These are phyloP conservation scores for Aphrocallistes beatrix DNA, from an alignment of 37 sponge, comb jelly and placozoan genomes.

Conservation along the genomic window DNA sequence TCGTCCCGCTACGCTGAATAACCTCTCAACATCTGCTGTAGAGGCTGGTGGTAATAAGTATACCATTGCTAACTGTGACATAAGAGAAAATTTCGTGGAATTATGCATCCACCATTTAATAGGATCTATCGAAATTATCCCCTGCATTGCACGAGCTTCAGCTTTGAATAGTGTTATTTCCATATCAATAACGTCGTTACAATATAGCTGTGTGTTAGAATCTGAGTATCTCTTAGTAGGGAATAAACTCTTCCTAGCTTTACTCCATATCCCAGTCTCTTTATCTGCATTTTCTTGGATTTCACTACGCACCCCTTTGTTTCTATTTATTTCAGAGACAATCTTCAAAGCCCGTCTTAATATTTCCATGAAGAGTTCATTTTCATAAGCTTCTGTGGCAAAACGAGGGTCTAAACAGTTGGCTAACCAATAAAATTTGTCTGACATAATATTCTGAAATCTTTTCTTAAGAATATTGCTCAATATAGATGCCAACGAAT, in stretches of 20 bases:
- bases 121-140: not conserved
- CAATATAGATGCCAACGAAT: not conserved
- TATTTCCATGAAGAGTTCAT: not conserved
- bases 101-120: not conserved
- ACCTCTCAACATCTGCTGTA: not conserved
- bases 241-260: slow-evolving; percentile 2
- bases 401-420: not conserved
- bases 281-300: not conserved
- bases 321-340: not conserved
- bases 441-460: not conserved
- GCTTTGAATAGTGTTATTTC: slow-evolving; percentile 8
- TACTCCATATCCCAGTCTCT: not conserved
- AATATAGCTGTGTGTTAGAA: not conserved
- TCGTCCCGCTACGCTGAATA: slow-evolving; percentile 2
- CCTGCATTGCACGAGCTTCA: not conserved
- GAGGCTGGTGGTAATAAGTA: not conserved
- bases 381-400: not conserved
- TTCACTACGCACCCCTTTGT: not conserved
- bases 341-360: not conserved
- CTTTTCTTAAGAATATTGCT: not conserved
- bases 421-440: not conserved
- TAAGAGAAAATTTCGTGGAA: not conserved
- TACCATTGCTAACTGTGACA: not conserved
- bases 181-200: not conserved
- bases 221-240: slow-evolving; percentile 8